phyloP scores from a whole-genome alignment of 2,797 vertebrate species.

The Yasuhikotakia modesta region DNA sequence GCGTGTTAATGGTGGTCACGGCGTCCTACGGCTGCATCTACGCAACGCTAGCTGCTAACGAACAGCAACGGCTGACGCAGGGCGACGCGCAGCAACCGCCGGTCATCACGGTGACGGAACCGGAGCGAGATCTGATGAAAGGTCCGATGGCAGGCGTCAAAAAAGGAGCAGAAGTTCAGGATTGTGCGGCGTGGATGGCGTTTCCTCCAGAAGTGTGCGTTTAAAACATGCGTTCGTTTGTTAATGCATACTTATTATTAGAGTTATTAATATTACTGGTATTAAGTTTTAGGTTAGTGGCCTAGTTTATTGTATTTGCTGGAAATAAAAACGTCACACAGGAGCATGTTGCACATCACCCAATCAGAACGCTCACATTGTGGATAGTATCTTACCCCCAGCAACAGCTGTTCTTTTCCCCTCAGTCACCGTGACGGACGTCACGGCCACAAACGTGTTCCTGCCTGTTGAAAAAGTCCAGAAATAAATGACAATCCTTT shows the following conservation, averaged over 20 bases:
- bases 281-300: too few relatives aligned
- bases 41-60: constrained; percentile 90
- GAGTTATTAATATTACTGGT: too few relatives aligned
- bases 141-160: constrained; percentile 22
- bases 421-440: constrained; percentile 81
- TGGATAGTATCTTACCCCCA: constrained; percentile 74
- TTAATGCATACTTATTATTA: too few relatives aligned
- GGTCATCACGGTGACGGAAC: constrained; percentile 70
- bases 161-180: constrained; percentile 5
- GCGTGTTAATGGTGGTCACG: constrained; percentile 95
- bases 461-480: constrained; percentile 64
- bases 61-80: constrained; percentile 87
- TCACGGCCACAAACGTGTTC: constrained; percentile 81
- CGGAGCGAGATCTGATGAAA: constrained; percentile 50
- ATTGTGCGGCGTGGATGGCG: constrained; percentile 41
- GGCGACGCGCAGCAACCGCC: constrained; percentile 70
- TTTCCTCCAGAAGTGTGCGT: constrained; percentile 55
- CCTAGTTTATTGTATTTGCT: too few relatives aligned
- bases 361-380: neutral
- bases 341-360: too few relatives aligned
- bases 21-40: constrained; percentile 95
- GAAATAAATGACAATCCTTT: neutral
- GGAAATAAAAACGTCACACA: too few relatives aligned
- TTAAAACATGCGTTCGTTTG: constrained; percentile 7
- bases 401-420: constrained; percentile 82